These are phyloP conservation scores for Carassius gibelio DNA, from an alignment of 2,113 vertebrate species.

Conservation along the genomic window DNA sequence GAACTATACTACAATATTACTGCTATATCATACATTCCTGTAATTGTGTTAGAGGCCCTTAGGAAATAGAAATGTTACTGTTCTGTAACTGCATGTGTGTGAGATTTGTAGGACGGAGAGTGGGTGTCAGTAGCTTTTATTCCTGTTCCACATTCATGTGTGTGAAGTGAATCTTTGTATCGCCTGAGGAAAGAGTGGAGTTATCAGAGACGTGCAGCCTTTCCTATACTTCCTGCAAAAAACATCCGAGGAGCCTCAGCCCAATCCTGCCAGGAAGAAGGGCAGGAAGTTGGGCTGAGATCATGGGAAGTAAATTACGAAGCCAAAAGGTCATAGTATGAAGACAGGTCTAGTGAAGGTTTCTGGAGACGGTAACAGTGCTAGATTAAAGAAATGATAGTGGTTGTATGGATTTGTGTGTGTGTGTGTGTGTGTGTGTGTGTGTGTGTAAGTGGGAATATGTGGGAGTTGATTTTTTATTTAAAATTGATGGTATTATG, in stretches of 20 bases:
- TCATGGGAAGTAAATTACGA: slow-evolving; percentile 55
- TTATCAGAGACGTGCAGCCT: slow-evolving; percentile 57
- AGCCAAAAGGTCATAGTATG: slow-evolving; percentile 30
- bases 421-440: slow-evolving; percentile 7
- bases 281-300: slow-evolving; percentile 57
- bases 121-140: slow-evolving; percentile 54
- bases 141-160: slow-evolving; percentile 49
- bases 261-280: slow-evolving; percentile 52
- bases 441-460: not conserved
- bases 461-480: slow-evolving; percentile 22
- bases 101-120: slow-evolving; percentile 52
- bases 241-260: slow-evolving; percentile 60
- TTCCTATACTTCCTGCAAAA: slow-evolving; percentile 62
- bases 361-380: slow-evolving; percentile 30
- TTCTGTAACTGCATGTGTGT: slow-evolving; percentile 49
- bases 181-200: slow-evolving; percentile 52
- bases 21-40: not conserved
- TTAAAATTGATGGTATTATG: slow-evolving; percentile 17
- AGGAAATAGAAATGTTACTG: slow-evolving; percentile 42
- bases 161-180: slow-evolving; percentile 50
- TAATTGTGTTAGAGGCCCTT: slow-evolving; percentile 17
- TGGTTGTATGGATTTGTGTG: not conserved
- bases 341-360: slow-evolving; percentile 48
- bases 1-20: slow-evolving; percentile 1
- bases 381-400: slow-evolving; percentile 17